Percentiles rank a stretch among this genome's conserved stretches.
Evolutionary conservation across 2,797 vertebrate genomes (phyloP).

Genomic region (Epinephelus coioides): DNA sequence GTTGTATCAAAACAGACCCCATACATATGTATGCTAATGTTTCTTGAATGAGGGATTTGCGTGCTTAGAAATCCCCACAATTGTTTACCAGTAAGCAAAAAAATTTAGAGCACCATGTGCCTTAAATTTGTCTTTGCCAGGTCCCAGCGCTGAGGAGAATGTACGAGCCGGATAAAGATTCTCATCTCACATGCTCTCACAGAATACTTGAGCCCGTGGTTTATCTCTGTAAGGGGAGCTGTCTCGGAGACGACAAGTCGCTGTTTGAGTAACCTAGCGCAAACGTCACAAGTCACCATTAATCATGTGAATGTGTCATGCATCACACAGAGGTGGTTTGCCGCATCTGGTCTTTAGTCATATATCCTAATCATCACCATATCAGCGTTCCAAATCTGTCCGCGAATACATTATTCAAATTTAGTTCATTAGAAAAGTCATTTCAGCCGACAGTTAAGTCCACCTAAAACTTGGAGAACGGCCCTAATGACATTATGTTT

Average conservation of each 20-base stretch:
- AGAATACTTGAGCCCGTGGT: slow-evolving; percentile 49
- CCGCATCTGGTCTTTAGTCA: slow-evolving; percentile 79
- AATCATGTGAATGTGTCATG: slow-evolving; percentile 71
- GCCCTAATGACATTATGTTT: slow-evolving; percentile 71
- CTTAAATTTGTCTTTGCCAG: slow-evolving; percentile 48
- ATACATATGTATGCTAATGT: slow-evolving; percentile 51
- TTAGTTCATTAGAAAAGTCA: slow-evolving; percentile 80
- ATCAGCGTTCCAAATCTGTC: slow-evolving; percentile 75
- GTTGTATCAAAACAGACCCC: slow-evolving; percentile 26
- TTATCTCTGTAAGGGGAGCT: slow-evolving; percentile 59
- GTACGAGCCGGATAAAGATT: slow-evolving; percentile 50
- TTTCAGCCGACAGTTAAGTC: slow-evolving; percentile 75
- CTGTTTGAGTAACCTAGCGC: slow-evolving; percentile 64
- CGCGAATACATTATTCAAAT: slow-evolving; percentile 82
- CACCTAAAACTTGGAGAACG: slow-evolving; percentile 71
- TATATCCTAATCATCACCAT: slow-evolving; percentile 79
- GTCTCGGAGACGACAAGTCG: slow-evolving; percentile 48
- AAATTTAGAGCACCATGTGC: slow-evolving; percentile 19
- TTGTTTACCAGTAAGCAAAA: slow-evolving; percentile 45
- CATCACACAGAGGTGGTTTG: slow-evolving; percentile 77
- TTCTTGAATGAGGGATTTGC: slow-evolving; percentile 53
- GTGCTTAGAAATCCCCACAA: slow-evolving; percentile 21
- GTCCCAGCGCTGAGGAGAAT: slow-evolving; percentile 36
- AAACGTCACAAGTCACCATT: slow-evolving; percentile 73
- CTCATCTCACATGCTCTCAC: slow-evolving; percentile 53